Conservation (phyloP, 2,113 vertebrate species). For the Ciconia stormi region DNA sequence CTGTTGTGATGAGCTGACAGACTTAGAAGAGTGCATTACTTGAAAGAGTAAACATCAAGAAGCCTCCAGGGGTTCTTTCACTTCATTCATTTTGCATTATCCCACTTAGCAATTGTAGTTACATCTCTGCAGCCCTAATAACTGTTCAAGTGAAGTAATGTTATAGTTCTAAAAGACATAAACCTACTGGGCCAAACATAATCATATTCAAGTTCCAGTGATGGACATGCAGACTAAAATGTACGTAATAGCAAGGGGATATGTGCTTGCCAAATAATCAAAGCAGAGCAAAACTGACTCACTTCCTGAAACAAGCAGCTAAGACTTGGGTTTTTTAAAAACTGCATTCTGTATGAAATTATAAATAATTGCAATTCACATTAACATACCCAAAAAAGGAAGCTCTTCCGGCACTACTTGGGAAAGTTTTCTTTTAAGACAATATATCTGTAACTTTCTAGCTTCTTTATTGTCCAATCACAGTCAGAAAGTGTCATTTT, state of each 20-base stretch:
- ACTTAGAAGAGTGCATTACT: constrained; percentile 25
- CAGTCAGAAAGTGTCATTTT: neutral
- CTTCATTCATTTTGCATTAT: constrained; percentile 38
- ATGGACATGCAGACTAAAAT: constrained; percentile 4
- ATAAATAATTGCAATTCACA: constrained; percentile 24
- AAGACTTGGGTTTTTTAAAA: neutral
- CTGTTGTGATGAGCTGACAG: constrained; percentile 45
- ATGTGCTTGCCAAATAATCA: neutral
- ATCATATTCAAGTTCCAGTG: neutral
- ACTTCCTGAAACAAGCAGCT: neutral
- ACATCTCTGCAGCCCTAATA: constrained; percentile 35
- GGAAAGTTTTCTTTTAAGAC: neutral
- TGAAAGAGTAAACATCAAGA: constrained; percentile 42
- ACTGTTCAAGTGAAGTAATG: constrained; percentile 30
- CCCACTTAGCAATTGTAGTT: constrained; percentile 32
- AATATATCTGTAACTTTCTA: neutral
- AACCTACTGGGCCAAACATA: constrained; percentile 31
- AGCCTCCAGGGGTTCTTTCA: constrained; percentile 22
- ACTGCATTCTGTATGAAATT: neutral
- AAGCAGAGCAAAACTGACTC: constrained; percentile 16
- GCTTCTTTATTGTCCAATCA: neutral
- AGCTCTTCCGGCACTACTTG: neutral
- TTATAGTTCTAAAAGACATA: constrained; percentile 36
- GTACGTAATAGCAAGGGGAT: neutral
- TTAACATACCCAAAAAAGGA: neutral